Evolutionary conservation across 2,797 vertebrate genomes (phyloP).

Genomic region (Crocidura indochinensis): DNA sequence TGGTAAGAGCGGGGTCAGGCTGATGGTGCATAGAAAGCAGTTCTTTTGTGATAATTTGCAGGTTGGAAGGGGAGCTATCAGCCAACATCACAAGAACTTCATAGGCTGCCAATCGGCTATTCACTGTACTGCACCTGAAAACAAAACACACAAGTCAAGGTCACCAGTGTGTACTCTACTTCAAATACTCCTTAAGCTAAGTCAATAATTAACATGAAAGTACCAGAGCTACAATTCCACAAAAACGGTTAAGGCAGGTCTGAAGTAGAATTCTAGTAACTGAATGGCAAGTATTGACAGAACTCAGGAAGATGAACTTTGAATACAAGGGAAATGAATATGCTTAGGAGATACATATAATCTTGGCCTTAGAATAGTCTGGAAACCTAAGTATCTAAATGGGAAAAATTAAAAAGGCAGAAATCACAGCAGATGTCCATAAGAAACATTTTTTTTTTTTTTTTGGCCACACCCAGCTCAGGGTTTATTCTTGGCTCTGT

Average conservation of each 20-base stretch:
- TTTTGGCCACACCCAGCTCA: too few species aligned
- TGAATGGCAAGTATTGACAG: background rate
- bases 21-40: conserved; percentile 99
- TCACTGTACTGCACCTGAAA: conserved; percentile 97
- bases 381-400: conserved; percentile 46
- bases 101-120: conserved; percentile 97
- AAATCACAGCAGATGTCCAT: conserved; percentile 47
- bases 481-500: too few species aligned
- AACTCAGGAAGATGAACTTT: background rate
- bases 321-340: background rate
- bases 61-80: conserved; percentile 97
- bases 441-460: background rate
- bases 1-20: conserved; percentile 96
- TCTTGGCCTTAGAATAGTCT: background rate
- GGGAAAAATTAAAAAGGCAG: conserved; percentile 55
- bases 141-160: conserved; percentile 71
- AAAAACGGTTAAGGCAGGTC: background rate
- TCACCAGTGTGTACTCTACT: conserved; percentile 46
- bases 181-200: conserved; percentile 45
- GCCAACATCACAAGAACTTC: conserved; percentile 99
- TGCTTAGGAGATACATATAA: background rate
- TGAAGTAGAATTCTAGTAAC: background rate
- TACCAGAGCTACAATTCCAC: background rate
- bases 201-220: conserved; percentile 57
- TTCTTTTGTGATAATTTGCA: conserved; percentile 96